These are phyloP conservation scores for Lagodon rhomboides DNA, from an alignment of 2,797 vertebrate genomes.

Conservation along the genomic window DNA sequence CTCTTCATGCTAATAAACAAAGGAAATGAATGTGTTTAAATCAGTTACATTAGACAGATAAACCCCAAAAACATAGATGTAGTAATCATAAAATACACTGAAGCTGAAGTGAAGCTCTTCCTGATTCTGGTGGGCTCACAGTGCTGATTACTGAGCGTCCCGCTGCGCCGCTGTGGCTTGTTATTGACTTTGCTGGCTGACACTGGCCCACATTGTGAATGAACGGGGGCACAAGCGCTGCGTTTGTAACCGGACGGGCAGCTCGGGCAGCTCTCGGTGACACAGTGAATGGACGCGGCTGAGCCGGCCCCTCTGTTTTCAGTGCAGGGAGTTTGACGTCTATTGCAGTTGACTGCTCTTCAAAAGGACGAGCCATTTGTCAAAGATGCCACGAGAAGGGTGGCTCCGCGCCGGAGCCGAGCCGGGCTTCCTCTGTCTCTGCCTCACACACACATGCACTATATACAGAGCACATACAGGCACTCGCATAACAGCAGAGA, in stretches of 20 bases:
- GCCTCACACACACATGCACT: conserved; percentile 4
- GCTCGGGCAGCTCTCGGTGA: conserved; percentile 53
- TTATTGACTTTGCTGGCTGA: conserved; percentile 64
- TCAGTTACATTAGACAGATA: not conserved
- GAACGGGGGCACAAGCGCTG: conserved; percentile 54
- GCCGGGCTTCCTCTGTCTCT: conserved; percentile 44
- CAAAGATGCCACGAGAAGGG: conserved; percentile 78
- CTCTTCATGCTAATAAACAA: not conserved
- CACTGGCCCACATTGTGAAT: conserved; percentile 55
- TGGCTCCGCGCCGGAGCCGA: conserved; percentile 68
- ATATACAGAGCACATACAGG: conserved; percentile 36
- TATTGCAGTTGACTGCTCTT: conserved; percentile 84
- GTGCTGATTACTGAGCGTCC: conserved; percentile 52
- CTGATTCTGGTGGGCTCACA: conserved; percentile 51
- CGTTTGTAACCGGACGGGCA: conserved; percentile 54
- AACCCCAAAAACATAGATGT: not conserved
- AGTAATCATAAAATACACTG: not conserved
- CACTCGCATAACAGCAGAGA: conserved; percentile 68
- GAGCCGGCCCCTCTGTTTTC: conserved; percentile 77
- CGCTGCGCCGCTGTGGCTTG: conserved; percentile 43
- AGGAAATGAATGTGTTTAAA: not conserved
- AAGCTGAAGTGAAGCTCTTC: conserved; percentile 14
- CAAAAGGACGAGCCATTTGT: conserved; percentile 85
- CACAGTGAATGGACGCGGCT: conserved; percentile 72
- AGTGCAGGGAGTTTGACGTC: conserved; percentile 80